phyloP scores from a whole-genome alignment of 2,113 vertebrate species.

The Tragulus kanchil region DNA sequence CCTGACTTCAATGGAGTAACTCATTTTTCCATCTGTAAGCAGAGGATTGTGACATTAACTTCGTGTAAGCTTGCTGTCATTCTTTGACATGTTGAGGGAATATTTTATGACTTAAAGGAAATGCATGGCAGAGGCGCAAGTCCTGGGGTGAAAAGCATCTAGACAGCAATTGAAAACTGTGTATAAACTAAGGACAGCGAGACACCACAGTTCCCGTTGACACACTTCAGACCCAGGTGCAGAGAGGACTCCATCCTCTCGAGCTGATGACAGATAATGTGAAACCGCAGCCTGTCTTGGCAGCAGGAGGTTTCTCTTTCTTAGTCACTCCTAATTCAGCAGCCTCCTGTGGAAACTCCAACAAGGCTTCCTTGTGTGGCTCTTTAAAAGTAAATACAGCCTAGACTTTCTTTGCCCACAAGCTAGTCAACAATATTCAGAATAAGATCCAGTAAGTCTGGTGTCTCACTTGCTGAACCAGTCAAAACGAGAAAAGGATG shows the following conservation, averaged over 20 bases:
- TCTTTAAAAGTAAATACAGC: conserved; percentile 18
- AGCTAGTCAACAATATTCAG: conserved; percentile 4
- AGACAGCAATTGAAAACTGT: not conserved
- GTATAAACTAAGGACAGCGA: not conserved
- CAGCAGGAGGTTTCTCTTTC: not conserved
- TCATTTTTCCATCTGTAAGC: not conserved
- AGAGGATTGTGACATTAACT: not conserved
- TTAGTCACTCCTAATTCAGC: conserved; percentile 37
- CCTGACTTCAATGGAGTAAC: not conserved
- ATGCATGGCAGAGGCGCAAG: not conserved
- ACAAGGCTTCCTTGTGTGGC: not conserved
- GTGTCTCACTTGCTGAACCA: conserved; percentile 9
- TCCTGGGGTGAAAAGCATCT: not conserved
- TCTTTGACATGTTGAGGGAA: not conserved
- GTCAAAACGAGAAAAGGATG: conserved; percentile 73
- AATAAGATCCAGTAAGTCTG: conserved; percentile 67
- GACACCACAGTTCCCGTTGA: not conserved
- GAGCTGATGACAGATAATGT: not conserved
- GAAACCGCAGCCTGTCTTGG: not conserved
- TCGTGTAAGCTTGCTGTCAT: not conserved
- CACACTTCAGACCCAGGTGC: not conserved
- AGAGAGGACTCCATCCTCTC: not conserved
- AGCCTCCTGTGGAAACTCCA: not conserved
- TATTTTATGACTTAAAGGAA: not conserved
- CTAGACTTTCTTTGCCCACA: conserved; percentile 51